Evolutionary conservation across 2,797 vertebrate genomes (phyloP), one percentile per base, ranked within the genome.

Genomic region (Tangara arthus): DNA sequence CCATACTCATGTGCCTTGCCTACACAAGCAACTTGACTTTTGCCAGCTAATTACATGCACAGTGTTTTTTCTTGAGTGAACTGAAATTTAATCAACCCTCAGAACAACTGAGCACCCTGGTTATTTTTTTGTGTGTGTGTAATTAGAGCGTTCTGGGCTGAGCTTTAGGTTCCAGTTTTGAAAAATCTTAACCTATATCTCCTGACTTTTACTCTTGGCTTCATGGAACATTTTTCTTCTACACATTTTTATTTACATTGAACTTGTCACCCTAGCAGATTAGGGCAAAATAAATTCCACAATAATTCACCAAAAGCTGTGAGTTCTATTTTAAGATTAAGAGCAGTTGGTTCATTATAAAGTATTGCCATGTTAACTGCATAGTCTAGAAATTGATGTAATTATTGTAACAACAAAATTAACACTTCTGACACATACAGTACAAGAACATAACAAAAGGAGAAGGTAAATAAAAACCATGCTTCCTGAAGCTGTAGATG

Each of bases 241-340:
- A 65, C 59, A 77, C 14, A 50, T 42, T 73, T 93, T 95, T 94
- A 75, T 97, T 96, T 97, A 72, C 95, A 77, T 86, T 92, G 44
- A 24, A 60, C 46, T 83, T 83, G 47, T 91, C 93, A 95, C 34
- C 13, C 15, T 20, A 90, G 70, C 60, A 95, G 70, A 61, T 80
- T 56, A 85, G 15, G 41, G 30, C 5, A 91, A 95, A 96, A 75
- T 93, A 73, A 85, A 77, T 78, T 85, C 46, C 50, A 82, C 8
- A 23, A 50, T 66, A 59, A 70, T 53, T 71, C 41, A 82, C 21
- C 8, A 53, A 80, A 96, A 91, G 8, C 22, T 79, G 26, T 77
- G 82, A 91, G 17, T 42, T 70, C 39, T 92, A 24, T 68, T 89
- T 90, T 83, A 90, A 90, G 47, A 76, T 87, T 95, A 93, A 94